Conservation (phyloP, 2,888 invertebrate genomes). For the Stenolophus ochropezus region DNA sequence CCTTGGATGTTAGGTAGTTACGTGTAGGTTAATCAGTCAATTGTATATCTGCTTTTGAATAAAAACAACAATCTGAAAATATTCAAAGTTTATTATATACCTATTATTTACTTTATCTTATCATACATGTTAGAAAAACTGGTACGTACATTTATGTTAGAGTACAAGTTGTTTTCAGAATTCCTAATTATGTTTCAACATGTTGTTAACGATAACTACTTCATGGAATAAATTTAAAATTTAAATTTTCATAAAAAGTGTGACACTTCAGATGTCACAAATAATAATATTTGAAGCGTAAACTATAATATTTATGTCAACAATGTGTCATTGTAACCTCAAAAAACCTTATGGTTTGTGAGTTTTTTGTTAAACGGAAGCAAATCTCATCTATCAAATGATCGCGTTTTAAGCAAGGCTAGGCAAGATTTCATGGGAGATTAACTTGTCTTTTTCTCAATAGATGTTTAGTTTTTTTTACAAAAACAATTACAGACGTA, state of each 20-base stretch:
- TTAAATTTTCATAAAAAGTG: not conserved
- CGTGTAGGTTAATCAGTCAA: too few relatives aligned
- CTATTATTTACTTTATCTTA: too few relatives aligned
- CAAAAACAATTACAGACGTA: constrained; percentile 21
- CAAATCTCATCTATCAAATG: constrained; percentile 8
- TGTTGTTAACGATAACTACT: too few relatives aligned
- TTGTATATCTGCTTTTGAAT: too few relatives aligned
- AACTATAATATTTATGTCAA: not conserved
- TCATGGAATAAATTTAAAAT: not conserved
- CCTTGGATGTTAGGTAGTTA: too few relatives aligned
- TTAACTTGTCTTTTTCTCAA: constrained; percentile 24
- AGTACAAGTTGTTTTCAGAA: too few relatives aligned
- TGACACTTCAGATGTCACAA: not conserved
- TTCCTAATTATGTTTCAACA: too few relatives aligned
- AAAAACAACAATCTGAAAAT: too few relatives aligned
- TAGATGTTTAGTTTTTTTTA: constrained; percentile 7
- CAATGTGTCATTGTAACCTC: not conserved
- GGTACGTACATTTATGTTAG: too few relatives aligned
- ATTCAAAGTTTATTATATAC: too few relatives aligned
- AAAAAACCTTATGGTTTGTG: not conserved
- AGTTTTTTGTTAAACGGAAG: constrained; percentile 16
- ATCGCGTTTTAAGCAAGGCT: constrained; percentile 14
- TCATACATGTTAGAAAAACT: too few relatives aligned
- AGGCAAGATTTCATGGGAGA: constrained; percentile 30
- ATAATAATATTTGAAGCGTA: not conserved